Evolutionary conservation across 2,888 invertebrate genomes (phyloP).

Genomic region (Andrena trimmerana): DNA sequence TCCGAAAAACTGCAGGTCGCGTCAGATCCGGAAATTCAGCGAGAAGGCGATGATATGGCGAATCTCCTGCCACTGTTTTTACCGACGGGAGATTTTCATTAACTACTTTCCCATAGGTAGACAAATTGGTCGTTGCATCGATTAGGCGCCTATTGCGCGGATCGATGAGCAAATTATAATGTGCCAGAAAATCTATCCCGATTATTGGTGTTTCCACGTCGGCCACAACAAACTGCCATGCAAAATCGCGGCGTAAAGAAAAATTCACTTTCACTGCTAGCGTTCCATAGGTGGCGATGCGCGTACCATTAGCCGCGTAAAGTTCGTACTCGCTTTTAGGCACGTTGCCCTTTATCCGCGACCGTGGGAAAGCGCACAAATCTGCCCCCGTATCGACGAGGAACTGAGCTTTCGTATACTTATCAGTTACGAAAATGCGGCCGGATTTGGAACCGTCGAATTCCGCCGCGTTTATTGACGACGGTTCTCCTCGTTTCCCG

Average conservation of each 20-base stretch:
- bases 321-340: slow-evolving; percentile 3
- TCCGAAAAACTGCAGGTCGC: not conserved
- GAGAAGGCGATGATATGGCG: slow-evolving; percentile 20
- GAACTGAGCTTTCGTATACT: slow-evolving; percentile 2
- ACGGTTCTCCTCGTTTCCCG: slow-evolving; percentile 40
- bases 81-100: not conserved
- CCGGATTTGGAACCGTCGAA: slow-evolving; percentile 25
- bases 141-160: slow-evolving; percentile 24
- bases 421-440: slow-evolving; percentile 38
- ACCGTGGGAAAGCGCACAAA: slow-evolving; percentile 51
- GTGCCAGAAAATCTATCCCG: slow-evolving; percentile 40
- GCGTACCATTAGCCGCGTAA: not conserved
- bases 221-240: slow-evolving; percentile 38
- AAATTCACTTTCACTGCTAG: not conserved
- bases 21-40: slow-evolving; percentile 36
- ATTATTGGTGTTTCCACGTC: slow-evolving; percentile 35
- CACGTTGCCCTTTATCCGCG: not conserved
- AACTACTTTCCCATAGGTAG: not conserved
- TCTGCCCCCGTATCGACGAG: slow-evolving; percentile 57
- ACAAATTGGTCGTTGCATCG: slow-evolving; percentile 20
- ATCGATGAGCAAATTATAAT: slow-evolving; percentile 47
- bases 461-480: not conserved
- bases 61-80: not conserved
- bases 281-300: too few relatives aligned
- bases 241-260: slow-evolving; percentile 28